Evolutionary conservation across 2,797 vertebrate species (phyloP).

Genomic region (Lepus oiostolus): DNA sequence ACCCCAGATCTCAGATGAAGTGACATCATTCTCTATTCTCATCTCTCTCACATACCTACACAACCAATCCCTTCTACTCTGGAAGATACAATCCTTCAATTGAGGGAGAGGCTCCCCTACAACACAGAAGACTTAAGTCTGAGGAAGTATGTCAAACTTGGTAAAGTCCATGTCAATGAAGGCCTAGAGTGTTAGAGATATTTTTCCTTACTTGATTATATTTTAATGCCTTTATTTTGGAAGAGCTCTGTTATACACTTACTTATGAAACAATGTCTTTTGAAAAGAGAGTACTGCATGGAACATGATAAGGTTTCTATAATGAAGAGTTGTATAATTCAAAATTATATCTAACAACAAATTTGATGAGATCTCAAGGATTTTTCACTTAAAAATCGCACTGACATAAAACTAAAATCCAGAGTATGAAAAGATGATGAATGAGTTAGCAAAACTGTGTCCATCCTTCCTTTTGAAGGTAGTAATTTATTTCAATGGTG

Average conservation of each 20-base stretch:
- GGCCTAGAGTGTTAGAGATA: conserved; percentile 32
- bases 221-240: no score
- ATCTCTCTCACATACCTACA: not conserved
- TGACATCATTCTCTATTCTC: not conserved
- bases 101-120: conserved; percentile 49
- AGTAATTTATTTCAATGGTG: not conserved
- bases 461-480: not conserved
- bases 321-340: no score
- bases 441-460: not conserved
- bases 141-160: conserved; percentile 62
- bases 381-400: no score
- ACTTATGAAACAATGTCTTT: no score
- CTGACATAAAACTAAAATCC: not conserved
- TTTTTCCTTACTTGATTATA: not conserved
- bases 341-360: no score
- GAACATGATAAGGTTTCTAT: no score
- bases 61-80: not conserved
- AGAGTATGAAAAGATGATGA: not conserved
- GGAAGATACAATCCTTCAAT: conserved; percentile 9
- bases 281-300: no score
- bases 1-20: not conserved
- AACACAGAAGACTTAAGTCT: conserved; percentile 39
- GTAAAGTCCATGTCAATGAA: conserved; percentile 71
- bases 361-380: no score
- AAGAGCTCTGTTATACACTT: no score